A percentile compares a stretch with the other conserved stretches of the same genome.
These are phyloP conservation scores for Anser cygnoides DNA, from an alignment of 2,113 vertebrate species.

Conservation along the genomic window DNA sequence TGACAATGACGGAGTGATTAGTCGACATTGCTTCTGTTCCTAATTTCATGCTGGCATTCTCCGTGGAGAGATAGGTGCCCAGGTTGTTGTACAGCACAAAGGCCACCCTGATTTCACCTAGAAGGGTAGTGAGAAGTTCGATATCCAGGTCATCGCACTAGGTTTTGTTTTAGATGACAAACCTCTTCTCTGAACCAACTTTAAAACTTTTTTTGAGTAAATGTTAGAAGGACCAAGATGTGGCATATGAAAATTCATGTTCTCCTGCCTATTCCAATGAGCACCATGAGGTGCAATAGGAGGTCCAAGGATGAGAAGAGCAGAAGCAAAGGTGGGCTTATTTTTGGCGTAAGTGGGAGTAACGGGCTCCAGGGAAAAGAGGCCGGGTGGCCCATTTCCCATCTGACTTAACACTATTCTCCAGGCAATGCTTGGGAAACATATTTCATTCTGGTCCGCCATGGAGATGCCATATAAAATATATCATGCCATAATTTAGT, in stretches of 20 bases:
- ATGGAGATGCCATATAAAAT: background rate
- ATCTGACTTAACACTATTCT: background rate
- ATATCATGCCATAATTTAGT: background rate
- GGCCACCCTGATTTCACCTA: constrained; percentile 96
- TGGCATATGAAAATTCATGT: background rate
- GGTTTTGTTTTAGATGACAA: background rate
- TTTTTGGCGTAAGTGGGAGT: background rate
- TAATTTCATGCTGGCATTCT: constrained; percentile 96
- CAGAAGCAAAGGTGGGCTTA: constrained; percentile 19
- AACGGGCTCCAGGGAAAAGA: background rate
- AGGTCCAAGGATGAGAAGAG: background rate
- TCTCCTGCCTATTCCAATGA: background rate
- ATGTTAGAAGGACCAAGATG: background rate
- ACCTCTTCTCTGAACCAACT: background rate
- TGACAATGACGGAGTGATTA: constrained; percentile 97
- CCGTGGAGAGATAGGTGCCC: constrained; percentile 93
- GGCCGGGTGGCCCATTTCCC: background rate
- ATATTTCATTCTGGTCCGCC: background rate
- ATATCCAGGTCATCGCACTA: background rate
- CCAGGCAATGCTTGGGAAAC: background rate
- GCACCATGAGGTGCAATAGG: background rate
- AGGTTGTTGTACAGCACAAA: constrained; percentile 98
- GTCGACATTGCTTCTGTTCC: constrained; percentile 91
- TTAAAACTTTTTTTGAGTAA: background rate
- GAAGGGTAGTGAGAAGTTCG: constrained; percentile 15